phyloP scores from a whole-genome alignment of 2,888 invertebrate genomes.

The Nomada ruficornis region DNA sequence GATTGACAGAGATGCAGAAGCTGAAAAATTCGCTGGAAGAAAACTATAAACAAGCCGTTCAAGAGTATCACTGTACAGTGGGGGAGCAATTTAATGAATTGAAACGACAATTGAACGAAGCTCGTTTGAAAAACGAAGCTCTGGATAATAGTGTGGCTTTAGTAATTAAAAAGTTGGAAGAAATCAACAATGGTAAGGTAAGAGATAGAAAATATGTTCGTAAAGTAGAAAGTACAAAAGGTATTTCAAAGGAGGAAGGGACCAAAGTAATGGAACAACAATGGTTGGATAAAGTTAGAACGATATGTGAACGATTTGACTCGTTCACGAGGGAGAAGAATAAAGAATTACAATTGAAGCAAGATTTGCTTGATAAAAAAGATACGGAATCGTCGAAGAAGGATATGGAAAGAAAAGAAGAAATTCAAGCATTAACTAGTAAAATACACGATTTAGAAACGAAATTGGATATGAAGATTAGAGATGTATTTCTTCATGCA shows the following conservation, averaged over 20 bases:
- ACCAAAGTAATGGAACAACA: slow-evolving; percentile 58
- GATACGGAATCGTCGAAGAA: slow-evolving; percentile 68
- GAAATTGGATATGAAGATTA: slow-evolving; percentile 73
- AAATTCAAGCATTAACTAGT: slow-evolving; percentile 69
- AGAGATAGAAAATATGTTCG: slow-evolving; percentile 18
- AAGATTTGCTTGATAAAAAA: slow-evolving; percentile 67
- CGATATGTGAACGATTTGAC: slow-evolving; percentile 68
- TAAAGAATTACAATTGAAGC: slow-evolving; percentile 66
- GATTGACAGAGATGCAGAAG: slow-evolving; percentile 71
- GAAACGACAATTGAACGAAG: slow-evolving; percentile 66
- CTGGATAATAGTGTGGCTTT: slow-evolving; percentile 68
- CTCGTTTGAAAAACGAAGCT: slow-evolving; percentile 62
- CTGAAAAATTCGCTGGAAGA: slow-evolving; percentile 67
- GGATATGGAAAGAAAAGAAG: slow-evolving; percentile 55
- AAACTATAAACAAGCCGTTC: slow-evolving; percentile 68
- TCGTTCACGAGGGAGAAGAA: slow-evolving; percentile 70
- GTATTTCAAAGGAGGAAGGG: slow-evolving; percentile 65
- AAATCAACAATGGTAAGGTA: slow-evolving; percentile 73
- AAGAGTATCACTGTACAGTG: slow-evolving; percentile 70
- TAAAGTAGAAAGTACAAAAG: slow-evolving; percentile 23
- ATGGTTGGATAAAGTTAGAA: slow-evolving; percentile 68
- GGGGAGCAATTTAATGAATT: slow-evolving; percentile 65
- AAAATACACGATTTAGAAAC: slow-evolving; percentile 73
- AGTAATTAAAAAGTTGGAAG: slow-evolving; percentile 71
- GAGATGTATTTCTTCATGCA: slow-evolving; percentile 71